These are phyloP conservation scores for Neuroterus valhalla DNA, from an alignment of 1,140 invertebrate genomes.

Conservation along the genomic window DNA sequence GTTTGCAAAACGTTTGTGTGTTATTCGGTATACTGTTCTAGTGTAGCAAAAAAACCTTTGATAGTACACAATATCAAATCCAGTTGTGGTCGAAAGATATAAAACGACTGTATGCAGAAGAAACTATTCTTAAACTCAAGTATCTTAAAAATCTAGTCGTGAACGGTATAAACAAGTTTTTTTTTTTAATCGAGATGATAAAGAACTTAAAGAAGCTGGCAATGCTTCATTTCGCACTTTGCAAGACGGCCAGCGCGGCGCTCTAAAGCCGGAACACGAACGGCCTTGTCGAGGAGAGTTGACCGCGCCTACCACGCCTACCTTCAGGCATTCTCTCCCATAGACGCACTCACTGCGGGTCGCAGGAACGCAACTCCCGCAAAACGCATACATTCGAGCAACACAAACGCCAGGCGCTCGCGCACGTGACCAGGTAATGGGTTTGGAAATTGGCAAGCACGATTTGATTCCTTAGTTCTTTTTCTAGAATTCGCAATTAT, in stretches of 20 bases:
- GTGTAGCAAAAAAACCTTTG: too few relatives aligned
- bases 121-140: too few relatives aligned
- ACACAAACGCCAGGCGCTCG: neutral
- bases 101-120: too few relatives aligned
- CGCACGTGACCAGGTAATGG: slow-evolving; percentile 4
- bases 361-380: slow-evolving; percentile 48
- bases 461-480: neutral
- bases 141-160: neutral
- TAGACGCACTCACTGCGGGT: slow-evolving; percentile 41
- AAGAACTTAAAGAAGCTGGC: neutral
- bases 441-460: slow-evolving; percentile 12
- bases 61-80: too few relatives aligned
- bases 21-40: too few relatives aligned
- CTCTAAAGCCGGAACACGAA: slow-evolving; percentile 56
- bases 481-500: neutral
- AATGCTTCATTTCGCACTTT: slow-evolving; percentile 33
- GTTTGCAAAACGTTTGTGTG: too few relatives aligned
- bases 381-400: slow-evolving; percentile 3
- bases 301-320: slow-evolving; percentile 59
- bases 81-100: too few relatives aligned
- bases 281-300: slow-evolving; percentile 62
- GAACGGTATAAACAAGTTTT: slow-evolving; percentile 12
- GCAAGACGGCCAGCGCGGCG: neutral
- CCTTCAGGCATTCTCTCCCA: slow-evolving; percentile 55
- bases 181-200: neutral